A percentile compares a stretch with the other conserved stretches of the same genome.
Conservation (phyloP, 2,113 vertebrate genomes). For the Malurus elegans region DNA sequence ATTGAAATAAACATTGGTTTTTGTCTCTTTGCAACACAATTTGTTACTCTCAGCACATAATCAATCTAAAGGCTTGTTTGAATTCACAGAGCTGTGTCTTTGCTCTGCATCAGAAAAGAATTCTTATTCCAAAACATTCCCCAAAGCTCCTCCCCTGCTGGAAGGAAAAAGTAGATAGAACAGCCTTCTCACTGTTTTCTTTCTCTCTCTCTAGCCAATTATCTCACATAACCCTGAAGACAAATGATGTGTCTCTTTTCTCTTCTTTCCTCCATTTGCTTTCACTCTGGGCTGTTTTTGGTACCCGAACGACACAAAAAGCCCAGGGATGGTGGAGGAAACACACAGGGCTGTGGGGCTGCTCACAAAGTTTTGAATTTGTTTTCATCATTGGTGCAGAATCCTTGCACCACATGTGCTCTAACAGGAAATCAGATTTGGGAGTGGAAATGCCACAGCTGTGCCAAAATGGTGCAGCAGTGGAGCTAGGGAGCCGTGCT, state of each 20-base stretch:
- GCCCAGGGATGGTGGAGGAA: not conserved
- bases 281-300: not conserved
- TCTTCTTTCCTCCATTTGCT: not conserved
- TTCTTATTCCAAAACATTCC: not conserved
- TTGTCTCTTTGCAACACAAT: not conserved
- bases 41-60: not conserved
- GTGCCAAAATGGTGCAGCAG: not conserved
- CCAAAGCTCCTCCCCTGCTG: not conserved
- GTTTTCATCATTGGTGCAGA: not conserved
- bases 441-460: not conserved
- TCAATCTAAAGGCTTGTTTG: not conserved
- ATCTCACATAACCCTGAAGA: not conserved
- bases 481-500: not conserved
- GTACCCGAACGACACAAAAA: not conserved
- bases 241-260: not conserved
- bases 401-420: accelerated
- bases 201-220: not conserved
- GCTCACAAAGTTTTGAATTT: not conserved
- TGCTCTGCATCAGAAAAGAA: not conserved
- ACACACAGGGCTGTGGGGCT: not conserved
- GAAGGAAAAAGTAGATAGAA: not conserved
- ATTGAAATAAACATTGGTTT: not conserved
- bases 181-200: not conserved
- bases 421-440: not conserved
- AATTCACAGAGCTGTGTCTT: not conserved